Evolutionary conservation across 2,888 invertebrate genomes (phyloP).

Genomic region (Copidosoma aretas): DNA sequence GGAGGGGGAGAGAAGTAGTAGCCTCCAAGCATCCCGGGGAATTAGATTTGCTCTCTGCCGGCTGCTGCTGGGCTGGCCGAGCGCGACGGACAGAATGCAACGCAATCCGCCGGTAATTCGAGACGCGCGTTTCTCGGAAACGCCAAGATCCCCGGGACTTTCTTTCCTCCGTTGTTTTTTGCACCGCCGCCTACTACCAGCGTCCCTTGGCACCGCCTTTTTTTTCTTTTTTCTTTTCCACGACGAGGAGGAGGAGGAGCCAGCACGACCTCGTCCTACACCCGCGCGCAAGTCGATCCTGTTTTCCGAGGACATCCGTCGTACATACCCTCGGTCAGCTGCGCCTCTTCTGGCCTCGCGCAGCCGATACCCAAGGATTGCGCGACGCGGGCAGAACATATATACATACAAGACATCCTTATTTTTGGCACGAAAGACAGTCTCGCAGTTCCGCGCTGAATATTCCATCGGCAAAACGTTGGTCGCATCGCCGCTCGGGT

Average conservation of each 20-base stretch:
- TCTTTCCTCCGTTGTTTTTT: conserved; percentile 15
- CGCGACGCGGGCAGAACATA: too few relatives aligned
- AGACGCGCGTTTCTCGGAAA: conserved; percentile 53
- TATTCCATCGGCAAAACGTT: too few relatives aligned
- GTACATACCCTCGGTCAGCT: too few relatives aligned
- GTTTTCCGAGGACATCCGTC: too few relatives aligned
- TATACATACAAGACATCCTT: too few relatives aligned
- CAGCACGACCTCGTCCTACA: not conserved
- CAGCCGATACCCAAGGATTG: too few relatives aligned
- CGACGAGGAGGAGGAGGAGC: not conserved
- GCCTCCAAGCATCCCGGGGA: conserved; percentile 47
- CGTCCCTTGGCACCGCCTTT: not conserved
- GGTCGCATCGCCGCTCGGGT: too few relatives aligned
- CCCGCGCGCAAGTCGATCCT: too few relatives aligned
- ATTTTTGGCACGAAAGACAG: too few relatives aligned
- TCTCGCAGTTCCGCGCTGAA: too few relatives aligned
- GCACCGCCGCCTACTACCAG: not conserved
- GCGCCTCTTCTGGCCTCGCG: too few relatives aligned
- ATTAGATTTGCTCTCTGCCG: conserved; percentile 54
- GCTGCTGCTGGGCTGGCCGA: conserved; percentile 50
- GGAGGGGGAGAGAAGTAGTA: conserved; percentile 31
- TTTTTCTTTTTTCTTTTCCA: not conserved
- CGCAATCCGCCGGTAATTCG: conserved; percentile 57
- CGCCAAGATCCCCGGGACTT: conserved; percentile 48
- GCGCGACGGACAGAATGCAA: conserved; percentile 59